phyloP scores from a whole-genome alignment of 2,113 vertebrate genomes.

The Pseudorhombus dupliciocellatus region DNA sequence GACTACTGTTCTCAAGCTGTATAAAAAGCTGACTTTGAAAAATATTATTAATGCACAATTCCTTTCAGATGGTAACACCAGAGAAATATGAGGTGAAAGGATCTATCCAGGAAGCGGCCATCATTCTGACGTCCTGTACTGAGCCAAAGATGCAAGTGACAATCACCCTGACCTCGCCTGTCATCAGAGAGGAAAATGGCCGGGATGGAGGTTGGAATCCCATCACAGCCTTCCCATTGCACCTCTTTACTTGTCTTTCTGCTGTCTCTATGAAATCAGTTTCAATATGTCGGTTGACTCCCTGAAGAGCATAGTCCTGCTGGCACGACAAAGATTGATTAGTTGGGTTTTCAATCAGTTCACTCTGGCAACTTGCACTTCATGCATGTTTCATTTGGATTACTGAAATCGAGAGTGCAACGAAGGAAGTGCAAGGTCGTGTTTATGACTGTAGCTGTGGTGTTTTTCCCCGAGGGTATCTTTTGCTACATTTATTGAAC shows the following conservation, averaged over 20 bases:
- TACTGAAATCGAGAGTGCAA: slow-evolving; percentile 16
- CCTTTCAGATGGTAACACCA: slow-evolving; percentile 89
- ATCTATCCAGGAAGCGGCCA: slow-evolving; percentile 90
- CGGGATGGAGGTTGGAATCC: slow-evolving; percentile 94
- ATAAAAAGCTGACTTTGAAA: no score
- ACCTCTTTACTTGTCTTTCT: slow-evolving; percentile 51
- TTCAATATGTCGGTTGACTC: slow-evolving; percentile 66
- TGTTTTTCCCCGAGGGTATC: slow-evolving; percentile 8
- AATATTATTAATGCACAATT: not conserved
- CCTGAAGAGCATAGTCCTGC: slow-evolving; percentile 80
- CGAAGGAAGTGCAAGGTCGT: slow-evolving; percentile 39
- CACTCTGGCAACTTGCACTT: slow-evolving; percentile 6
- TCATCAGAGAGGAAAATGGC: slow-evolving; percentile 93
- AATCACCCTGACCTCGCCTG: slow-evolving; percentile 95
- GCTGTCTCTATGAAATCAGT: slow-evolving; percentile 65
- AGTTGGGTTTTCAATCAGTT: slow-evolving; percentile 2
- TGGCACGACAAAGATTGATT: slow-evolving; percentile 67
- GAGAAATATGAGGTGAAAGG: slow-evolving; percentile 97
- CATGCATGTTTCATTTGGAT: slow-evolving; percentile 13
- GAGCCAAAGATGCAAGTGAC: slow-evolving; percentile 99
- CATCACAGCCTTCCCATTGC: slow-evolving; percentile 49
- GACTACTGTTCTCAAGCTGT: no score
- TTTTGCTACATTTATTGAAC: not conserved
- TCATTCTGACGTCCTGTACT: slow-evolving; percentile 90
- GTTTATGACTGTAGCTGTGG: not conserved